Base-by-base conservation (phyloP, 2,888 invertebrate species). In the Corbicula japonica region DNA sequence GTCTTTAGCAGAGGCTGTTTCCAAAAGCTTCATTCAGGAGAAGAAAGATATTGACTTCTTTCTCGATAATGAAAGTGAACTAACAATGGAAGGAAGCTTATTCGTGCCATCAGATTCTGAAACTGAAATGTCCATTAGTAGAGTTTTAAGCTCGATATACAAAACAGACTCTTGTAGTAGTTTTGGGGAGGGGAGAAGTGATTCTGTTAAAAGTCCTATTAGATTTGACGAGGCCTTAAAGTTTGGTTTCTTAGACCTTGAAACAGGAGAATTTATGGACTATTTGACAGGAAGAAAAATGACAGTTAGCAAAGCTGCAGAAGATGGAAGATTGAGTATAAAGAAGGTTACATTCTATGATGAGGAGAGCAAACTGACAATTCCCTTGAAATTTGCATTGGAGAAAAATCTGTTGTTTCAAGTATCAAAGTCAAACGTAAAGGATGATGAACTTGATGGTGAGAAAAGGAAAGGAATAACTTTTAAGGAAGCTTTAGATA, bases 311-410 rank as follows among this genome's bases (percentile, higher is more conserved):
- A 96, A 97, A 91, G 97, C 97, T 0, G 92, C 96, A 1, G 95
- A 96, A 83, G 96, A 95, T 91, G 96, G 97, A 32, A 94, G 98
- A 60, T 95, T 98, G 72, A 97, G 98, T 92, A 94, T 95, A 21
- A 80, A 80, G 28, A 75, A 70, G 48, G 84, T 86, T 12, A 74
- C 54, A 48, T 87, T 80, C 62, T 66, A 65, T 78, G 84, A 84
- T 68, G 69, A 75, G 41, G 54, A 60, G 21, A 76, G 68, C 23
- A 54, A 66, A n/a, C 41, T 73, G 23, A 74, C 72, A 23, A 62
- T 87, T 38, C 78, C 83, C 18, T 62, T 87, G 28, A 70, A 76
- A 56, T 71, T 80, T 58, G 83, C 83, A 23, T 34, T 86, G n/a
- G 69, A 76, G 44, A 72, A 73, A 56, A 79, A 76, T 1, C 44